phyloP scores from a whole-genome alignment of 2,888 invertebrate genomes.

The Therioaphis trifolii region DNA sequence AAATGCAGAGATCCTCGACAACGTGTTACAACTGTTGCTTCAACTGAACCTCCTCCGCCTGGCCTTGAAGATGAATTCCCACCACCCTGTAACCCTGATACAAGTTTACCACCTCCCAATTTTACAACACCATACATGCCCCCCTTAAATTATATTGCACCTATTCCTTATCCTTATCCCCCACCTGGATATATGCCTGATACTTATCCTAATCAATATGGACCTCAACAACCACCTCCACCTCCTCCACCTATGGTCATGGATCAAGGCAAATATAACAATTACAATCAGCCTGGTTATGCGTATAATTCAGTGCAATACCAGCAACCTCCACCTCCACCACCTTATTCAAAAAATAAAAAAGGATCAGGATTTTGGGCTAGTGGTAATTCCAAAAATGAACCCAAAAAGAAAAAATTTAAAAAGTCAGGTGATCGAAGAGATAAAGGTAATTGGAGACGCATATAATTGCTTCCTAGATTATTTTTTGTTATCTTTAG shows the following conservation, averaged over 20 bases:
- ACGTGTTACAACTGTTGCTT: conserved; percentile 41
- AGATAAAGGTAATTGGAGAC: conserved; percentile 54
- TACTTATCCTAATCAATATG: conserved; percentile 54
- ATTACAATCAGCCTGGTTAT: conserved; percentile 50
- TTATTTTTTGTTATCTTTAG: conserved; percentile 20
- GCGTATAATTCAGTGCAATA: conserved; percentile 12
- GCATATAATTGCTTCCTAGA: conserved; percentile 38
- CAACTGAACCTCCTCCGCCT: conserved; percentile 64
- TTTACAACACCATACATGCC: conserved; percentile 24
- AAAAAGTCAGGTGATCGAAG: conserved; percentile 57
- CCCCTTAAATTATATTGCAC: conserved; percentile 43
- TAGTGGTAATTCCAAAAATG: conserved; percentile 39
- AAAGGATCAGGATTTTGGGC: conserved; percentile 55
- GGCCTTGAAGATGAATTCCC: conserved; percentile 64
- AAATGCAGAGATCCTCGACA: conserved; percentile 61
- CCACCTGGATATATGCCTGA: conserved; percentile 46
- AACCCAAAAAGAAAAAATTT: conserved; percentile 55
- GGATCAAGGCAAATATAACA: conserved; percentile 48
- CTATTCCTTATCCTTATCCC: conserved; percentile 49
- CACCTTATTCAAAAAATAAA: conserved; percentile 39
- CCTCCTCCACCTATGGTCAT: conserved; percentile 43
- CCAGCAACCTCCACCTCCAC: conserved; percentile 42
- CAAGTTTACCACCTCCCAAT: conserved; percentile 42
- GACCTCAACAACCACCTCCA: conserved; percentile 56
- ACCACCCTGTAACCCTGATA: conserved; percentile 45